These are phyloP conservation scores for Agapornis roseicollis DNA, from an alignment of 2,113 vertebrate species.

Conservation along the genomic window DNA sequence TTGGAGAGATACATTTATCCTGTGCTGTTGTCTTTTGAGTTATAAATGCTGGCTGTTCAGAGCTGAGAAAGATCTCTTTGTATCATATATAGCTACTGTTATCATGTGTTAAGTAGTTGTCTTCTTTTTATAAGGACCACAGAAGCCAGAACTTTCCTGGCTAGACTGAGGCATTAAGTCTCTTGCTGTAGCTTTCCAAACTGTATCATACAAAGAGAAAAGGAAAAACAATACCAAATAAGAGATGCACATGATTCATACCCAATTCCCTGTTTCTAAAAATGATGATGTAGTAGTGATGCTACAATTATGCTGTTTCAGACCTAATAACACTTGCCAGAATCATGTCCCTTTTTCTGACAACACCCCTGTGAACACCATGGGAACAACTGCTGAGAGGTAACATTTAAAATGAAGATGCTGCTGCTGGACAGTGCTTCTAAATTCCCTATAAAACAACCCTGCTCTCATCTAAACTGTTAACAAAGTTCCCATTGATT, in stretches of 20 bases:
- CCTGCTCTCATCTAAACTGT: background rate
- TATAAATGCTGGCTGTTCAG: background rate
- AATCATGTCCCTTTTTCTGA: background rate
- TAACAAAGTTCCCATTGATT: background rate
- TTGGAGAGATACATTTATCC: background rate
- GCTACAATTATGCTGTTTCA: background rate
- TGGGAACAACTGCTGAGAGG: background rate
- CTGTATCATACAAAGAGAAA: background rate
- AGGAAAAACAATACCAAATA: background rate
- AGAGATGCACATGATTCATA: background rate
- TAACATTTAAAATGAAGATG: background rate
- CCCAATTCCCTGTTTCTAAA: background rate
- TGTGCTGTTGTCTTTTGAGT: background rate
- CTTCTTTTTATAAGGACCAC: background rate
- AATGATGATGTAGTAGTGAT: background rate
- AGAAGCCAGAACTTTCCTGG: background rate
- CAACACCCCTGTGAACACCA: background rate
- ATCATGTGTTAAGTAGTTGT: background rate
- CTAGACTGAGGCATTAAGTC: background rate
- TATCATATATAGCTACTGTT: background rate
- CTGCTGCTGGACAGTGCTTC: background rate
- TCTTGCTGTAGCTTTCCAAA: background rate
- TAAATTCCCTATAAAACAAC: fast-evolving
- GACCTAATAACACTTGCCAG: background rate
- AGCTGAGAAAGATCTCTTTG: background rate